Evolutionary conservation across 1,140 invertebrate genomes (phyloP).

Genomic region (Drosophila funebris): DNA sequence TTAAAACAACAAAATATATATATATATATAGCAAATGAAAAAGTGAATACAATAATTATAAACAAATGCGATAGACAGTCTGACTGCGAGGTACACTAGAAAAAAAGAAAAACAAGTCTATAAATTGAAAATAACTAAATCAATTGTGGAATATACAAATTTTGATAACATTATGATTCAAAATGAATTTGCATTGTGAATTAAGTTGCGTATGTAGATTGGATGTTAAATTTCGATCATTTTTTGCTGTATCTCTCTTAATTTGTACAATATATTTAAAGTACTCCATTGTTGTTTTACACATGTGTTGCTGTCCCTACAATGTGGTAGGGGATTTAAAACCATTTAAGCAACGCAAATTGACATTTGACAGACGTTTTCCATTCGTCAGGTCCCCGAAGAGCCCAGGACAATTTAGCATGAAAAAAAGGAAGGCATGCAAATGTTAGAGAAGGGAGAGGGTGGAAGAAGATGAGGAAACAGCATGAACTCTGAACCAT

Average conservation of each 20-base stretch:
- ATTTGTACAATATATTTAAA: not conserved
- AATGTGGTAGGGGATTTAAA: constrained; percentile 13
- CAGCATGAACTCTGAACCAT: constrained; percentile 20
- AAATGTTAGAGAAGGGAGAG: not conserved
- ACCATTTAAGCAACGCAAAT: constrained; percentile 32
- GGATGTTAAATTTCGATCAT: too few species aligned
- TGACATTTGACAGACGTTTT: constrained; percentile 41
- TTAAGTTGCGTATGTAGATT: not conserved
- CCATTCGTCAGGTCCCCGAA: constrained; percentile 11
- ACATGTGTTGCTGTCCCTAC: constrained; percentile 1
- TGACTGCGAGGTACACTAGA: not conserved
- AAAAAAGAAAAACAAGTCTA: not conserved
- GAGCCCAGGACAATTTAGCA: constrained; percentile 14
- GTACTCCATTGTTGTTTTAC: not conserved
- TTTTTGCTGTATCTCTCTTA: not conserved
- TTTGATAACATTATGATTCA: too few species aligned
- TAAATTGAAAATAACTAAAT: not conserved
- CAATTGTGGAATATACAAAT: not conserved
- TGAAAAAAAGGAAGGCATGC: not conserved
- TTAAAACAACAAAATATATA: constrained; percentile 10
- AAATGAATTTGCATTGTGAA: too few species aligned
- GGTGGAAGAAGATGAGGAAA: too few species aligned
- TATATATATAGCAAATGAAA: not conserved
- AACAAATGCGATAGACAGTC: constrained; percentile 15
- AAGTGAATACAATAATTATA: not conserved